Base-by-base conservation (phyloP, 2,888 invertebrate species). In the Eupeodes latifasciatus region DNA sequence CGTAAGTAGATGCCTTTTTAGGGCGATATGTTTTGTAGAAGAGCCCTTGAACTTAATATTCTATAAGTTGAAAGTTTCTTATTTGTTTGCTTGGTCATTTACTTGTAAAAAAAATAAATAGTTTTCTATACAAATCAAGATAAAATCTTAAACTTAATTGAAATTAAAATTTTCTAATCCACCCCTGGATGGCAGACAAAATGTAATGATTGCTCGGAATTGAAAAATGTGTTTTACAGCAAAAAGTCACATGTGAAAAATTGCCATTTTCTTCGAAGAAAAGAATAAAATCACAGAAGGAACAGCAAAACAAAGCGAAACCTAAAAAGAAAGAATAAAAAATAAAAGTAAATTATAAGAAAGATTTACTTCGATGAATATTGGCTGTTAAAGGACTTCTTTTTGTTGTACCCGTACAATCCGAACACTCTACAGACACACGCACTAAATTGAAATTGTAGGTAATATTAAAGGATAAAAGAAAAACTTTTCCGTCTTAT, bases 321-420 rank as follows among this genome's bases (percentile, higher is more conserved):
- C 19, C 19, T 0, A 34, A 36, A 11, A 36, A 16, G 34, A 53
- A 69, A 5, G 9, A 53, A 36, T 36, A 53, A 67, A 49, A 5
- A 51, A 34, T 27, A 27, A 2, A 27, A 27, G 27, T 27, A 27
- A 27, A 27, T 27, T 27, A 27, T 27, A 27, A 51, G 9, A 66
- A 66, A 66, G 81, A 81, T 81, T 78, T 82, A 78, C 74, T 82
- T 78, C 59, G 53, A 69, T 69, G 74, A 74, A 71, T 82, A 79
- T 82, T 79, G 78, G 67, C 11, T 86, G 75, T 85, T 69, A 85
- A 75, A 82, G 47, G 71, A 71, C 64, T 69, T 69, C 67, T 67
- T 40, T 40, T 40, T 40, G 27, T 40, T 40, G 40, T 40, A 40
- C 5, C 5, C 40, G 7, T 49, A 55, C 40, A 4, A 16, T 5